A percentile compares a stretch with the other conserved stretches of the same genome.
Conservation (phyloP, 2,888 invertebrate species). For the Reticulitermes lucifugus region DNA sequence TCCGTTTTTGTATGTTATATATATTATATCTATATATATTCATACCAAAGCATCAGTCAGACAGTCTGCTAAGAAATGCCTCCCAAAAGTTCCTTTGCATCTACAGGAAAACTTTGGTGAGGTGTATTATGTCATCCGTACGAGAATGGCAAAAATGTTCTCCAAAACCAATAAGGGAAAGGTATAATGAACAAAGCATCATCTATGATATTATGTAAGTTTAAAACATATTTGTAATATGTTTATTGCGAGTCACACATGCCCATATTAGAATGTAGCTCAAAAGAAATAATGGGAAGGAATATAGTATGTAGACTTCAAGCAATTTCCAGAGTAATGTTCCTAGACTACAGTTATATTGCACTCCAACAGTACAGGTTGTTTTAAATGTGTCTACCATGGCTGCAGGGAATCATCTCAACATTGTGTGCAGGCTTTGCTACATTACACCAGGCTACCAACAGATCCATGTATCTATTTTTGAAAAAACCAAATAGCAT, state of each 20-base stretch:
- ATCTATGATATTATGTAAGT: not conserved
- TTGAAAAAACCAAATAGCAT: not conserved
- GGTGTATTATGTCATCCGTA: not conserved
- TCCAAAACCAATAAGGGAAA: not conserved
- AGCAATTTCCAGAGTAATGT: slow-evolving; percentile 41
- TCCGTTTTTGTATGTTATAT: slow-evolving; percentile 24
- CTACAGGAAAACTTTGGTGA: slow-evolving; percentile 1
- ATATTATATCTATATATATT: not conserved
- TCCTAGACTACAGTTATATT: slow-evolving; percentile 40
- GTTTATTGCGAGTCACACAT: slow-evolving; percentile 3
- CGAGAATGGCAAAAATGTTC: slow-evolving; percentile 16
- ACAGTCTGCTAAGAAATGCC: slow-evolving; percentile 25
- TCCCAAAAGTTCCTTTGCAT: slow-evolving; percentile 29
- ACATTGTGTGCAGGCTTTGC: not conserved
- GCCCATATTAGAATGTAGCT: slow-evolving; percentile 30
- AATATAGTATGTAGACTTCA: slow-evolving; percentile 14
- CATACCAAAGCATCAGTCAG: slow-evolving; percentile 46
- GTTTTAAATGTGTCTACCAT: slow-evolving; percentile 36
- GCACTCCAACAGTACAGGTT: slow-evolving; percentile 8
- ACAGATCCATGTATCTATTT: not conserved
- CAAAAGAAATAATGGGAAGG: slow-evolving; percentile 25
- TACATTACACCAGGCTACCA: not conserved
- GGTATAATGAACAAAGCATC: not conserved
- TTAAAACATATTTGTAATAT: not conserved
- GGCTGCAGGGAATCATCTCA: slow-evolving; percentile 39